A percentile compares a stretch with the other conserved stretches of the same genome.
Evolutionary conservation across 2,797 vertebrate species (phyloP).

Genomic region (Anguilla pacifica): DNA sequence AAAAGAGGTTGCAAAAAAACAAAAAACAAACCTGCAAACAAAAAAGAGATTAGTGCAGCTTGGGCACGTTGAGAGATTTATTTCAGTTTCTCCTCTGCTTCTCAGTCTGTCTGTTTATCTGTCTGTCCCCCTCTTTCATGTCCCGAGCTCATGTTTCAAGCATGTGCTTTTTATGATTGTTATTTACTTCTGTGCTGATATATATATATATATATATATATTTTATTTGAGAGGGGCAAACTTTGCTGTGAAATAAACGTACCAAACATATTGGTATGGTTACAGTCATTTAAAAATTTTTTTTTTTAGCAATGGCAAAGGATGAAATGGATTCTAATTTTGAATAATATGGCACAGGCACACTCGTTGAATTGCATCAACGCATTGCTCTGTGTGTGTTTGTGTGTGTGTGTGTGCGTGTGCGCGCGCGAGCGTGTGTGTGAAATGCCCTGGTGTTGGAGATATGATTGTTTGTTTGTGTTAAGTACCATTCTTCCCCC

Average conservation of each 20-base stretch:
- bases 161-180: not conserved
- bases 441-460: not conserved
- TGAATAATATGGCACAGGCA: not conserved
- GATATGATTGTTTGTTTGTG: conserved; percentile 28
- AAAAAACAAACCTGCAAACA: not conserved
- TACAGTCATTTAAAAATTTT: not conserved
- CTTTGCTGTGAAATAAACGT: not conserved
- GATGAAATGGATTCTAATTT: conserved; percentile 1
- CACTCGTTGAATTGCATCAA: not conserved
- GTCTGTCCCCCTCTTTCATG: not conserved
- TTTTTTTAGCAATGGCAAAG: not conserved
- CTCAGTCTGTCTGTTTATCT: not conserved
- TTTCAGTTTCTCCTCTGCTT: not conserved
- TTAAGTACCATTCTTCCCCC: conserved; percentile 25
- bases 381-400: not conserved
- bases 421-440: not conserved
- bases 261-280: not conserved
- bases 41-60: conserved; percentile 6
- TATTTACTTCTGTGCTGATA: not conserved
- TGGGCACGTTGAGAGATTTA: not conserved
- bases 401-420: not conserved
- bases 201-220: not conserved
- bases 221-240: not conserved
- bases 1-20: not conserved
- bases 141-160: not conserved